These are phyloP conservation scores for Drosophila fulvimacula DNA, from an alignment of 2,888 invertebrate species.

Conservation along the genomic window DNA sequence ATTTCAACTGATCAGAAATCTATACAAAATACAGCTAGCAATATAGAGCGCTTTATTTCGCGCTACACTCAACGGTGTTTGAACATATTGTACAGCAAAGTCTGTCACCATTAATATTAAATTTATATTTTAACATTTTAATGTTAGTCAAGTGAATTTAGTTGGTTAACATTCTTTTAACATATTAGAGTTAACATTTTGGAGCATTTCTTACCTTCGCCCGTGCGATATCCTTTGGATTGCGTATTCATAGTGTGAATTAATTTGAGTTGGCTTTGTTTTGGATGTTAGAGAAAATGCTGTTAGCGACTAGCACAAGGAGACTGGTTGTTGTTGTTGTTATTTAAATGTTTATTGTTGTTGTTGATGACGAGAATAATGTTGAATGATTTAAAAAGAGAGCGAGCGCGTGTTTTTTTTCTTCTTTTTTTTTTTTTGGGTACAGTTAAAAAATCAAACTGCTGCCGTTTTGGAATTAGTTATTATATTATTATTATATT, in stretches of 20 bases:
- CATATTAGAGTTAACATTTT: not conserved
- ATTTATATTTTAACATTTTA: no score
- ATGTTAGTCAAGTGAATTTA: not conserved
- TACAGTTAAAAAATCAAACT: conserved; percentile 50
- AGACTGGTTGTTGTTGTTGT: conserved; percentile 61
- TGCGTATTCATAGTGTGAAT: conserved; percentile 83
- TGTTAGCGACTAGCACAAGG: conserved; percentile 74
- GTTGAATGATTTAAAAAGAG: conserved; percentile 54
- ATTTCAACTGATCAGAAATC: not conserved
- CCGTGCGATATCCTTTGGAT: conserved; percentile 84
- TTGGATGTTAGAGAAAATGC: conserved; percentile 63
- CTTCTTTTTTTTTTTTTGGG: not conserved
- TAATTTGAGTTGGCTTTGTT: conserved; percentile 22
- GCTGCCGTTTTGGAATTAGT: conserved; percentile 13
- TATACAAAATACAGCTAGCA: no score
- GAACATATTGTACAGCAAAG: not conserved
- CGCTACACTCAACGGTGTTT: not conserved
- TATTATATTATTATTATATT: conserved; percentile 14
- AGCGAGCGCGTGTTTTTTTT: conserved; percentile 33
- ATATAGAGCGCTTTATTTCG: no score
- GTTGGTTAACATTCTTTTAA: not conserved
- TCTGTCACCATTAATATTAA: no score
- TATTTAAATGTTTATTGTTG: conserved; percentile 65
- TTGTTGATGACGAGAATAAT: conserved; percentile 53
- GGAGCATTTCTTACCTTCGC: conserved; percentile 80